phyloP scores from a whole-genome alignment of 37 sponge, comb jelly and placozoan genomes.

The Aphrocallistes beatrix region DNA sequence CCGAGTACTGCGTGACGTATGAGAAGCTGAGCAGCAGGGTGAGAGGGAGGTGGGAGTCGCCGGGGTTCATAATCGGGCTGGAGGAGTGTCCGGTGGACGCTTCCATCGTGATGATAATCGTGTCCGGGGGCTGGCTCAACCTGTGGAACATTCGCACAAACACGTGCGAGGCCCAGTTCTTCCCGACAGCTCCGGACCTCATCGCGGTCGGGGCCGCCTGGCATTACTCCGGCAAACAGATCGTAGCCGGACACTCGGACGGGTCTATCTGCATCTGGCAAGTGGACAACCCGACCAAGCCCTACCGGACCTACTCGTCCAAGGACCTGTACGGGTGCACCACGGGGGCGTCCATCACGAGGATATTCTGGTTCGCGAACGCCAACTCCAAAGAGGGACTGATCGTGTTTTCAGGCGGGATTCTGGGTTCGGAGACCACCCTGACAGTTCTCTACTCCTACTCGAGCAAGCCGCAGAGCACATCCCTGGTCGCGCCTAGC shows the following conservation, averaged over 20 bases:
- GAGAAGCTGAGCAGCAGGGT: conserved; percentile 9
- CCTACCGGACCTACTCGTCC: not conserved
- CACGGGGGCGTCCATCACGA: not conserved
- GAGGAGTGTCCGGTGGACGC: not conserved
- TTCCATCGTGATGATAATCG: not conserved
- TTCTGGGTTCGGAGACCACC: not conserved
- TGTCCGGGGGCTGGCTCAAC: not conserved
- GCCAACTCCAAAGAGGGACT: not conserved
- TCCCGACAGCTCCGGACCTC: not conserved
- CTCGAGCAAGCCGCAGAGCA: not conserved
- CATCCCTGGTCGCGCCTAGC: not conserved
- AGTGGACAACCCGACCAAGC: not conserved
- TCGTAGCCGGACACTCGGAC: not conserved
- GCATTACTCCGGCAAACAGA: not conserved
- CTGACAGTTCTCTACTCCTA: not conserved
- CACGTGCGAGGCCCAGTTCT: not conserved
- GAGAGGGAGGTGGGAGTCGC: not conserved
- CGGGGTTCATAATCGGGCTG: not conserved
- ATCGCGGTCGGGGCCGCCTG: not conserved
- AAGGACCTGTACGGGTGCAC: not conserved
- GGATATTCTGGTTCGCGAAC: not conserved
- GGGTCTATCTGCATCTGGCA: not conserved
- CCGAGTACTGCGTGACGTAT: not conserved
- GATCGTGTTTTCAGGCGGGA: not conserved
- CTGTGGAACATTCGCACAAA: not conserved